Percentiles rank a stretch among this genome's conserved stretches.
Conservation (phyloP, 2,888 invertebrate genomes). For the Thecocarcelia acutangulata region DNA sequence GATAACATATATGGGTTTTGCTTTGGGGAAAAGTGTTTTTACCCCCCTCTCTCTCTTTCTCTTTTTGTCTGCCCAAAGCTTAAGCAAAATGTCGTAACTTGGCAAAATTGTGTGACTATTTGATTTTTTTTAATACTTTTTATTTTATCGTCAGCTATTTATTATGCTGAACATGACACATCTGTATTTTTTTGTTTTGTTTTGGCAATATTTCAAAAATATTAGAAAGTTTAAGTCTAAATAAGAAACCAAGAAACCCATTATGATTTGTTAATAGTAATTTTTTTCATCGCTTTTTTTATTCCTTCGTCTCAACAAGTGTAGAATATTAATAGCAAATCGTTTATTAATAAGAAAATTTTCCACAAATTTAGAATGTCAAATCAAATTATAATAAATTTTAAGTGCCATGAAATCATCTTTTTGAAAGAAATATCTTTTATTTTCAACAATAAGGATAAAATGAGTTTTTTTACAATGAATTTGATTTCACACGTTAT, state of each 20-base stretch:
- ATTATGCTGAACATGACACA: conserved; percentile 33
- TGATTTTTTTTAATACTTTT: conserved; percentile 2
- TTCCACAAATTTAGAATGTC: neutral
- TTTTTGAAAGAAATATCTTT: no score
- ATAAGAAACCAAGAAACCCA: neutral
- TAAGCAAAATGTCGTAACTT: neutral
- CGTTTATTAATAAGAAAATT: neutral
- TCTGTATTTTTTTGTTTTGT: conserved; percentile 35
- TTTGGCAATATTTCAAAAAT: conserved; percentile 15
- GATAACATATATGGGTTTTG: conserved; percentile 10
- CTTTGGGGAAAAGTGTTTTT: neutral
- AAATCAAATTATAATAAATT: neutral
- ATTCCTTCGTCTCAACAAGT: neutral
- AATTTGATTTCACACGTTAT: no score
- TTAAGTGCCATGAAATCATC: neutral
- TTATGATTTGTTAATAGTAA: conserved; percentile 16
- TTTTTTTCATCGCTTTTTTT: neutral
- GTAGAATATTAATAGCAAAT: conserved; percentile 9
- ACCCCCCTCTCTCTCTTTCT: no score
- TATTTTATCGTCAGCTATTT: conserved; percentile 25
- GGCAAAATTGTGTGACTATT: neutral
- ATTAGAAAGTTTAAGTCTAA: conserved; percentile 5
- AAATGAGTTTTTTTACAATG: no score
- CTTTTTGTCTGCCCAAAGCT: neutral
- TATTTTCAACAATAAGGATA: no score